phyloP scores from a whole-genome alignment of 2,797 vertebrate genomes.

The Enteromius viviparus region DNA sequence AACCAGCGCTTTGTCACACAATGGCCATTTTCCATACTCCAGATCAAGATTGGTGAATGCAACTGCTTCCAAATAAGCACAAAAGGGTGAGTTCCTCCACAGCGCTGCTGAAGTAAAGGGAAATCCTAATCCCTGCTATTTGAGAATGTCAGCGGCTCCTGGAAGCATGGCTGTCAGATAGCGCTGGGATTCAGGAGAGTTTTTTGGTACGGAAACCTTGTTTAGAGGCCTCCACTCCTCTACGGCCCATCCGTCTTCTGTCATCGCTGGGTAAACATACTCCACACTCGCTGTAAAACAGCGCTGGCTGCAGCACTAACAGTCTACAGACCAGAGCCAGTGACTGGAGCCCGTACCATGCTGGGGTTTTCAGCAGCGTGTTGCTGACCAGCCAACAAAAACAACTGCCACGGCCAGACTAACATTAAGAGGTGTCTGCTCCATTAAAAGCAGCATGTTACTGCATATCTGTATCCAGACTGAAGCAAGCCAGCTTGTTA shows the following conservation, averaged over 20 bases:
- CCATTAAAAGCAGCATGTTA: conserved; percentile 51
- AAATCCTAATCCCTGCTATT: conserved; percentile 69
- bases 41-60: conserved; percentile 5
- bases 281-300: conserved; percentile 63
- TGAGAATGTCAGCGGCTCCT: conserved; percentile 70
- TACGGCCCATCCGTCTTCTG: conserved; percentile 66
- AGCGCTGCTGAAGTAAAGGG: conserved; percentile 61
- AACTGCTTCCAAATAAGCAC: conserved; percentile 35
- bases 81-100: conserved; percentile 56
- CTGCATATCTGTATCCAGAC: conserved; percentile 40
- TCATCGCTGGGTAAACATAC: conserved; percentile 66
- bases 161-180: conserved; percentile 67
- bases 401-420: conserved; percentile 51
- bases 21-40: not conserved
- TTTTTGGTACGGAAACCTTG: conserved; percentile 62
- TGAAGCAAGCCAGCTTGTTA: not conserved
- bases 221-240: conserved; percentile 61
- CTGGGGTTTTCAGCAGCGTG: conserved; percentile 38
- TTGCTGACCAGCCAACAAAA: conserved; percentile 51
- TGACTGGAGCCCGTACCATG: conserved; percentile 53
- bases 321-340: conserved; percentile 64
- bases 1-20: not conserved
- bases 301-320: conserved; percentile 55
- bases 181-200: conserved; percentile 60
- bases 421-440: conserved; percentile 55